Base-by-base conservation (phyloP, 1,140 invertebrate genomes). In the Acyrthosiphon pisum region DNA sequence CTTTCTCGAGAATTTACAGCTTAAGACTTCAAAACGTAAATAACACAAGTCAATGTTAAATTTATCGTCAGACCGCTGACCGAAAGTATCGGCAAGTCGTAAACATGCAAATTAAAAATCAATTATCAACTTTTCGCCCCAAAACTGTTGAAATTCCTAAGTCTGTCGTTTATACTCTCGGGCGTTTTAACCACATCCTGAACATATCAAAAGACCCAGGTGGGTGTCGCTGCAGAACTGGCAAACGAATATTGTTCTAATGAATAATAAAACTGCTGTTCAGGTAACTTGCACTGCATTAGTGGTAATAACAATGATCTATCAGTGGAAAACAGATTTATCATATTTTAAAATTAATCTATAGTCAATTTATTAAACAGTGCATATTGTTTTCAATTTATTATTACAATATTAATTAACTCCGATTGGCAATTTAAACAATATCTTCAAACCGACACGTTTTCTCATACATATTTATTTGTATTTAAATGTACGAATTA, bases 51-150 rank as follows among this genome's bases (percentile, higher is more conserved):
- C 41, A 41, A 76, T 76, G n/a, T 76, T n/a, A n/a, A 4, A n/a
- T 76, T 76, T 76, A 76, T 76, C 6, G 30, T 76, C 60, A 76
- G 14, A n/a, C 60, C 60, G 60, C 60, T n/a, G 14, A n/a, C 60
- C 60, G 60, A 6, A 14, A 76, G 14, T 76, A 3, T n/a, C 11
- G 11, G 11, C 26, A 76, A 76, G 30, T 68, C 60, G 30, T 76
- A n/a, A 76, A 76, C 60, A 76, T n/a, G 14, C 60, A 76, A 76
- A n/a, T 76, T 76, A 76, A 76, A 76, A 76, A n/a, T 76, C 60
- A n/a, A 76, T 76, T 76, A 76, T 76, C 60, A 76, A 76, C 30
- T 76, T 76, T 76, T 14, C 30, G 50, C 60, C 56, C 60, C 6
- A 68, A 68, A 68, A 20, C 60, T n/a, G n/a, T 18, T n/a, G 30